Conservation (phyloP, 2,113 vertebrate genomes). For the Gyps fulvus region DNA sequence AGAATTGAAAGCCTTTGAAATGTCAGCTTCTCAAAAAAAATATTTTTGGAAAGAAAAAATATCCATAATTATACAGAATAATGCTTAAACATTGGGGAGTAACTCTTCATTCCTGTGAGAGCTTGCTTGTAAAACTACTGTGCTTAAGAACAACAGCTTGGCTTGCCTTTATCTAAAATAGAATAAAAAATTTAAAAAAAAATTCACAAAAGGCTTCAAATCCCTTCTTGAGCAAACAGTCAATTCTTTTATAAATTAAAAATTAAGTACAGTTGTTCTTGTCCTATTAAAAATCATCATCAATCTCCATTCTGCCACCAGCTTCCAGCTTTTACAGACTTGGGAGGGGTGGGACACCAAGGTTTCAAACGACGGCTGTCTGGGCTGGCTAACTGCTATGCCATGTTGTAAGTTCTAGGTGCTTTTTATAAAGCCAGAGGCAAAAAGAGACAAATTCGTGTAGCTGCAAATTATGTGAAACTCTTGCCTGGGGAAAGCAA, state of each 20-base stretch:
- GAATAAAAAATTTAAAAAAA: neutral
- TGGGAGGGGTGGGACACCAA: neutral
- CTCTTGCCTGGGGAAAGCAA: neutral
- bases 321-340: neutral
- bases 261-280: slow-evolving; percentile 57
- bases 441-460: neutral
- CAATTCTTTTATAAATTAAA: slow-evolving; percentile 57
- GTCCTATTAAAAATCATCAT: slow-evolving; percentile 18
- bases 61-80: slow-evolving; percentile 80
- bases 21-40: slow-evolving; percentile 76
- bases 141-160: slow-evolving; percentile 44
- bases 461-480: neutral
- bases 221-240: slow-evolving; percentile 59
- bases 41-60: slow-evolving; percentile 76
- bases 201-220: slow-evolving; percentile 58
- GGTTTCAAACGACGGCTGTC: neutral
- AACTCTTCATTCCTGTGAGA: slow-evolving; percentile 58
- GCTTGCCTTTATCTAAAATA: slow-evolving; percentile 61
- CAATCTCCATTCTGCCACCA: neutral
- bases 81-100: slow-evolving; percentile 63
- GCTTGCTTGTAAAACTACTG: slow-evolving; percentile 55
- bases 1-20: slow-evolving; percentile 84
- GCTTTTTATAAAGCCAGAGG: neutral
- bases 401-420: neutral
- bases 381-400: neutral